Base-by-base conservation (phyloP, 2,113 vertebrate species). In the Hippocampus mohnikei region DNA sequence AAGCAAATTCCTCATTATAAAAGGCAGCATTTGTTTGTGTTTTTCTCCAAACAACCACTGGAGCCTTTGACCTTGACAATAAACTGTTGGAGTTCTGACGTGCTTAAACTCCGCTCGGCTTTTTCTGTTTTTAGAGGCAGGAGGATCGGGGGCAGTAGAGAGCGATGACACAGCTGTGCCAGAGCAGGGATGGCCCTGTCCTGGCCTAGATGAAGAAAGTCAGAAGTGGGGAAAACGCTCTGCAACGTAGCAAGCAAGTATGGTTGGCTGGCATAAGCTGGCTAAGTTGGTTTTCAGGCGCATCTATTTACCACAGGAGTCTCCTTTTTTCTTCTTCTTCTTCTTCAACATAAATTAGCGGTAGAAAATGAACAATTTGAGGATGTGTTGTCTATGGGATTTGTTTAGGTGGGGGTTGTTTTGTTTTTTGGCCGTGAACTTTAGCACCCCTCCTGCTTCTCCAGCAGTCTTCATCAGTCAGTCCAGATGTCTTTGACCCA, bases 81-180 rank as follows among this genome's bases (percentile, higher is more conserved):
- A 67, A 60, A 29, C 9, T 68, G 53, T 66, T 62, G 40, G 9
- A 1, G 33, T 68, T 71, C 21, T 71, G 50, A 64, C 27, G 4
- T 73, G 44, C 59, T 65, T 68, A 75, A 74, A 80, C 67, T 56
- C 20, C 41, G 20, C 69, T 73, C 55, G 42, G 72, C 73, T 72
- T 4, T 85, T 79, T 88, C 80, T 89, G 74, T 88, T 87, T 91
- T 82, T 78, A 88, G 91, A 87, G 88, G 75, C 91, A 90, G 90
- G 91, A 85, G 89, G 91, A 91, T 84, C 91, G 88, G 84, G 90
- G 87, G 79, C 88, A 92, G 87, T 92, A 92, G 90, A 89, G 81
- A 78, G 86, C 77, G 90, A 91, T 46, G 79, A 88, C 84, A 91
- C 90, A 76, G 89, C 91, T 69, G 89, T 88, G 79, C 89, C 90